Evolutionary conservation across 2,888 invertebrate species (phyloP).

Genomic region (Ophion costatus): DNA sequence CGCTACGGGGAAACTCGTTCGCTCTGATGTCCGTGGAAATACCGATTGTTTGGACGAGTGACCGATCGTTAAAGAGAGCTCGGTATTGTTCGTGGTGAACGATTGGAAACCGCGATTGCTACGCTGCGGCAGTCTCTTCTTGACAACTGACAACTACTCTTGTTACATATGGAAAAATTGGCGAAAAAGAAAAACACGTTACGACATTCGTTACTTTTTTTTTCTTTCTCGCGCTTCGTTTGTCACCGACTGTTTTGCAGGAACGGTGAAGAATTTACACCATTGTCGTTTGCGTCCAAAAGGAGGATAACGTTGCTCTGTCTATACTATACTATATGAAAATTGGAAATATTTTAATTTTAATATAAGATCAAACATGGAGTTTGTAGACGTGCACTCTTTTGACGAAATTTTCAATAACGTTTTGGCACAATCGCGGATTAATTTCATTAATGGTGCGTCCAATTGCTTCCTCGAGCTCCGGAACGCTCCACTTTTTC

Average conservation of each 20-base stretch:
- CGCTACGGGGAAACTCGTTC: slow-evolving; percentile 28
- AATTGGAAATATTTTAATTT: too few species aligned
- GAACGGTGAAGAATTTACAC: too few species aligned
- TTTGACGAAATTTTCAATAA: too few species aligned
- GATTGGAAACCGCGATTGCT: slow-evolving; percentile 40
- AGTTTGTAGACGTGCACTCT: too few species aligned
- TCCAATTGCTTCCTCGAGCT: too few species aligned
- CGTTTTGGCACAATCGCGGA: too few species aligned
- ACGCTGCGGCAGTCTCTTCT: slow-evolving; percentile 7
- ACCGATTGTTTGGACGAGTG: slow-evolving; percentile 34
- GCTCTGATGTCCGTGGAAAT: slow-evolving; percentile 29
- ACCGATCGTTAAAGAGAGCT: slow-evolving; percentile 42
- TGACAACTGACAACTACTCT: neutral
- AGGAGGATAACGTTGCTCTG: too few species aligned
- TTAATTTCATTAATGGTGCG: too few species aligned
- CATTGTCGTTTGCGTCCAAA: too few species aligned
- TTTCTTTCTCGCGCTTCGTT: neutral
- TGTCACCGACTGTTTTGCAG: neutral
- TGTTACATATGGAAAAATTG: neutral
- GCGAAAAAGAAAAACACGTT: neutral
- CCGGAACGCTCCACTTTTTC: too few species aligned
- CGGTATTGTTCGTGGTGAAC: slow-evolving; percentile 52
- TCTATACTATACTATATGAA: too few species aligned
- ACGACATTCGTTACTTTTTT: neutral
- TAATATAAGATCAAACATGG: too few species aligned